A percentile compares a stretch with the other conserved stretches of the same genome.
phyloP scores from a whole-genome alignment of 2,888 invertebrate species.

The Hoplodrina blanda region DNA sequence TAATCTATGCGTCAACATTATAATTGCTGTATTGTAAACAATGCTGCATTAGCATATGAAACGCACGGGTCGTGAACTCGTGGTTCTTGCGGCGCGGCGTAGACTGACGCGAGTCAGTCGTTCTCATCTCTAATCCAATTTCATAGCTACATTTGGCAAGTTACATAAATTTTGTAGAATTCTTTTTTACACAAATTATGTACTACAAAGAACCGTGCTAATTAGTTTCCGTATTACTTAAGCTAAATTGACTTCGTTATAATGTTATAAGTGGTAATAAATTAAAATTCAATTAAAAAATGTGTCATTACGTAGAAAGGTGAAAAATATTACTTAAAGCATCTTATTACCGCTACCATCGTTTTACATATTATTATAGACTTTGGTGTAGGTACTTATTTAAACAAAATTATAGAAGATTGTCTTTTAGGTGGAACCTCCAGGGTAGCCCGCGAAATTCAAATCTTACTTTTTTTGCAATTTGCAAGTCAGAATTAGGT shows the following conservation, averaged over 20 bases:
- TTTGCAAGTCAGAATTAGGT: no score
- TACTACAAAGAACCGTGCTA: no score
- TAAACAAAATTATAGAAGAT: no score
- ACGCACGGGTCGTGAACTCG: slow-evolving; percentile 13
- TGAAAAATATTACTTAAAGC: background rate
- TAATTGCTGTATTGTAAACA: background rate
- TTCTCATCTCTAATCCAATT: background rate
- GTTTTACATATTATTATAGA: no score
- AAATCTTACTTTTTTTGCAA: no score
- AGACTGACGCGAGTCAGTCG: background rate
- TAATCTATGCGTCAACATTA: background rate
- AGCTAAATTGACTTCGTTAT: background rate
- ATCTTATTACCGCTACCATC: no score
- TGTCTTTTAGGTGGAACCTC: no score
- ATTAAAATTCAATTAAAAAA: background rate
- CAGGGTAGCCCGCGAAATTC: no score
- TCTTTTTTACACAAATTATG: no score
- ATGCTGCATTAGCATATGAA: slow-evolving; percentile 35
- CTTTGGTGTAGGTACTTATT: no score
- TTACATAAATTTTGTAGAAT: background rate
- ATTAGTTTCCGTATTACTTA: no score
- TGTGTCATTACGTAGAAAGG: background rate
- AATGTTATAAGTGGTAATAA: background rate
- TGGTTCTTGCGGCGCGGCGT: background rate
- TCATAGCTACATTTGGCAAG: no score